These are phyloP conservation scores for Syritta pipiens DNA, from an alignment of 2,888 invertebrate species.

Conservation along the genomic window DNA sequence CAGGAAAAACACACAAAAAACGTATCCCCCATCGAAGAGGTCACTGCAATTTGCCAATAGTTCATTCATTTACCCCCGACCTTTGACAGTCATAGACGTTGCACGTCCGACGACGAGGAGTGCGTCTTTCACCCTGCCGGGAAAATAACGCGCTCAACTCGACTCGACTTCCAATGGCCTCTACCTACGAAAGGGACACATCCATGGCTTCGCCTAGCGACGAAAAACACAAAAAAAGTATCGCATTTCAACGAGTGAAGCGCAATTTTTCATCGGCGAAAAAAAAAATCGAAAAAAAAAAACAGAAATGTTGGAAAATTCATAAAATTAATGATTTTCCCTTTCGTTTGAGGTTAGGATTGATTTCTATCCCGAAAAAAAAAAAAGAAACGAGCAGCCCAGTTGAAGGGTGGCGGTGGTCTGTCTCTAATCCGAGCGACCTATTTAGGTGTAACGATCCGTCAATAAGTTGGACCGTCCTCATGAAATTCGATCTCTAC, in stretches of 20 bases:
- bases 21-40: too few species aligned
- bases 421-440: conserved; percentile 37
- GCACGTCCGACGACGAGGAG: too few species aligned
- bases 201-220: conserved; percentile 52
- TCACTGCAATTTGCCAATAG: conserved; percentile 68
- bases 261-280: conserved; percentile 57
- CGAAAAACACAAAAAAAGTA: conserved; percentile 51
- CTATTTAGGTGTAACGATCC: conserved; percentile 58
- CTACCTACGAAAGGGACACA: conserved; percentile 31
- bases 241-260: conserved; percentile 55
- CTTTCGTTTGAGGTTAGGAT: neutral
- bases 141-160: too few species aligned
- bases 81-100: too few species aligned
- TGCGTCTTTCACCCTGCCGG: too few species aligned
- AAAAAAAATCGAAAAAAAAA: too few species aligned
- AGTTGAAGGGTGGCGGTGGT: conserved; percentile 17
- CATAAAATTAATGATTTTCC: conserved; percentile 41
- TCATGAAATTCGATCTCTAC: conserved; percentile 63
- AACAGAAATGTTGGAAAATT: too few species aligned
- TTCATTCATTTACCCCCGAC: conserved; percentile 67
- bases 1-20: too few species aligned
- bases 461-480: conserved; percentile 53
- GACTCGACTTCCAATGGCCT: too few species aligned
- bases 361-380: too few species aligned
- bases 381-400: conserved; percentile 39